Base-by-base conservation (phyloP, 2,888 invertebrate genomes). In the Drosophila putrida region DNA sequence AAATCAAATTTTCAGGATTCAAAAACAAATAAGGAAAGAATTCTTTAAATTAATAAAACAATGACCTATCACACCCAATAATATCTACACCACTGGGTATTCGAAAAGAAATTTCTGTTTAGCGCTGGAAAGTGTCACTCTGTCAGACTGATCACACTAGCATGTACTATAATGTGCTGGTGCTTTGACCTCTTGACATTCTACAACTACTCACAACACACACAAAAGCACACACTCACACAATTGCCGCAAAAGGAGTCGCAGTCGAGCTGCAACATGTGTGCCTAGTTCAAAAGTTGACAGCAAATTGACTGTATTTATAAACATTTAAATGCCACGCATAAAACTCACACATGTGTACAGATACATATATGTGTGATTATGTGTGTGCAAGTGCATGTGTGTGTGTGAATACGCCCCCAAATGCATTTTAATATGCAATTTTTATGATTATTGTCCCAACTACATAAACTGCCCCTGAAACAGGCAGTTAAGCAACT, bases 251-350 rank as follows among this genome's bases (percentile, higher is more conserved):
- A 31, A 43, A 41, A 36, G 53, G 47, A 65, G 15, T 51, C 60
- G 66, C 63, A 75, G 59, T 39, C 54, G 75, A 69, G 59, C 60
- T 59, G 39, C 39, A 78, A 85, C 88, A 88, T 80, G 80, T 86
- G 88, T 80, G 85, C 75, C 81, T 61, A 78, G 88, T 88, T 86
- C 86, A 83, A 85, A 75, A 85, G 86, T 80, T 85, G 86, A 85
- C 86, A 78, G 73, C 79, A 83, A 86, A 86, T 86, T 88, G 86
- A 85, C 88, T 83, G 78, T 80, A 88, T 88, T 88, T 81, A 85
- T 88, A 86, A 86, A 86, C 81, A 85, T 73, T 84, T 76, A 73
- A 71, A 65, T 74, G 73, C 80, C 51, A 33, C 51, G 43, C 54
- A 39, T 49, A 46, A 55, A 20, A 25, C 28, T 43, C 46, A 39